phyloP scores from a whole-genome alignment of 2,888 invertebrate genomes.

The Stenurella melanura region DNA sequence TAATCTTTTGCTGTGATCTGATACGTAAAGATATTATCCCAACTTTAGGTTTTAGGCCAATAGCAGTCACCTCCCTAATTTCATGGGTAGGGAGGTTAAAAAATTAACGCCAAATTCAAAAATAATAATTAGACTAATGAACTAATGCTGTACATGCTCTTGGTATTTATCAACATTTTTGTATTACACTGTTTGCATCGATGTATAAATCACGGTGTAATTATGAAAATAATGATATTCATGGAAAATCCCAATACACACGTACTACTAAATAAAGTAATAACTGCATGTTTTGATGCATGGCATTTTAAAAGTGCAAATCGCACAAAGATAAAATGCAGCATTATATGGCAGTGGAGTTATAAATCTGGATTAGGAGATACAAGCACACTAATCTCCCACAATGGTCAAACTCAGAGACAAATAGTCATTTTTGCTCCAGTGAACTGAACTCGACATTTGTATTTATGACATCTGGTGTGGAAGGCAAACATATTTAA shows the following conservation, averaged over 20 bases:
- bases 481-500: constrained; percentile 69
- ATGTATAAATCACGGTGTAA: too few species aligned
- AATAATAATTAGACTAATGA: too few species aligned
- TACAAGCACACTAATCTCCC: constrained; percentile 68
- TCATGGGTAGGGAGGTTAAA: too few species aligned
- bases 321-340: constrained; percentile 55
- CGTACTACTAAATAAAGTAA: neutral
- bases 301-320: constrained; percentile 55
- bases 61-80: too few species aligned
- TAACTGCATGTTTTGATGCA: constrained; percentile 29
- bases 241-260: neutral
- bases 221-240: neutral
- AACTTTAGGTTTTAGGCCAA: too few species aligned
- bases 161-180: too few species aligned
- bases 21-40: too few species aligned
- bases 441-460: constrained; percentile 66
- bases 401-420: constrained; percentile 69
- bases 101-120: too few species aligned
- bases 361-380: constrained; percentile 68
- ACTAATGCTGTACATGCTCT: too few species aligned
- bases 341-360: constrained; percentile 54
- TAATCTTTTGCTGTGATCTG: too few species aligned
- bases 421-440: constrained; percentile 70
- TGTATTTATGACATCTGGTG: constrained; percentile 69
- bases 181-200: too few species aligned